Percentiles rank a stretch among this genome's conserved stretches.
phyloP scores from a whole-genome alignment of 2,888 invertebrate genomes.

The Kryphioiulus occultus region DNA sequence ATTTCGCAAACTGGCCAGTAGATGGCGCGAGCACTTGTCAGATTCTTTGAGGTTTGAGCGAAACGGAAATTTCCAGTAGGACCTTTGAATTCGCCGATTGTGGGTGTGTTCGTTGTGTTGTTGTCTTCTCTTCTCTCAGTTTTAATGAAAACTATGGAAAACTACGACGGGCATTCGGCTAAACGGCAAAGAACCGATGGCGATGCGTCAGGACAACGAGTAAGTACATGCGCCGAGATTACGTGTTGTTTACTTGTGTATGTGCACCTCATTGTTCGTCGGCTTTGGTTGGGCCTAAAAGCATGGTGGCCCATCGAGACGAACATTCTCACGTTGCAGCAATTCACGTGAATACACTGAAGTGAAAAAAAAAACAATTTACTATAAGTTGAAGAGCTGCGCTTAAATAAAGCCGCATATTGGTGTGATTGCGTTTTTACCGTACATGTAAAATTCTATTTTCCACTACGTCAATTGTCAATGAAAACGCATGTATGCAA shows the following conservation, averaged over 20 bases:
- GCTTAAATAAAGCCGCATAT: not conserved
- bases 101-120: not conserved
- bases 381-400: not conserved
- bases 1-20: not conserved
- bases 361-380: not conserved
- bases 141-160: slow-evolving; percentile 51
- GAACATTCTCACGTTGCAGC: not conserved
- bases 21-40: not conserved
- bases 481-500: not conserved
- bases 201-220: slow-evolving; percentile 51
- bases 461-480: not conserved
- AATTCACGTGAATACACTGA: not conserved
- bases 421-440: not conserved
- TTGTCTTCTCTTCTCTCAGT: slow-evolving; percentile 13
- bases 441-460: not conserved
- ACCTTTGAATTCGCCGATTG: not conserved
- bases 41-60: not conserved
- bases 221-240: slow-evolving; percentile 31
- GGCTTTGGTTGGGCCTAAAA: slow-evolving; percentile 28
- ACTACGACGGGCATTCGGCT: slow-evolving; percentile 53
- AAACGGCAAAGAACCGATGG: slow-evolving; percentile 55
- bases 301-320: not conserved
- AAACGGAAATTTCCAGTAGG: slow-evolving; percentile 12
- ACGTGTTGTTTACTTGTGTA: not conserved
- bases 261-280: not conserved